Base-by-base conservation (phyloP, 2,888 invertebrate species). In the Hypomecis punctinalis region DNA sequence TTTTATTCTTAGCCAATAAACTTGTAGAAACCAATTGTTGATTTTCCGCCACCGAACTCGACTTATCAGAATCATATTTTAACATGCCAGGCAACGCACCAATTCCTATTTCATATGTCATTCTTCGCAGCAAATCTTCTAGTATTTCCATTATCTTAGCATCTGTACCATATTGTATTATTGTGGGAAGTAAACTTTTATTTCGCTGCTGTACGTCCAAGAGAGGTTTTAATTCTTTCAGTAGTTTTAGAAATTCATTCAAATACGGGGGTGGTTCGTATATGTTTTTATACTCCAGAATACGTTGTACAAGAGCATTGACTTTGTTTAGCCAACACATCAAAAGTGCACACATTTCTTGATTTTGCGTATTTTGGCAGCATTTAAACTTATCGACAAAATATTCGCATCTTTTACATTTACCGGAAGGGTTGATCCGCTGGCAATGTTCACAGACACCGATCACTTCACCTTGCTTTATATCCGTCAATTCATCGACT, bases 361-460 rank as follows among this genome's bases (percentile, higher is more conserved):
- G 68, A 51, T 61, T 53, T 39, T 65, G 65, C n/a, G 72, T 67
- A 6, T 67, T 66, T 61, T 76, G 73, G 11, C 66, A 60, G 5
- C 53, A 61, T n/a, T 77, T 53, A 61, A 77, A 83, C 57, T 77
- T 78, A 39, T 67, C 73, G 1, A 77, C 65, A 11, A 83, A 71
- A 45, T 74, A 77, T 35, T 80, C 74, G 63, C 88, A 88, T 68
- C 78, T 76, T 55, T 75, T 75, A 67, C 88, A 88, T 66, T 79
- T 78, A 13, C 69, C 74, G 5, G 64, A 60, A 3, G 68, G 61
- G 39, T 72, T 79, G 9, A 67, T 62, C 36, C 62, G 62, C 46
- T 78, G 82, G 64, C 86, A 88, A 60, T 82, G 72, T 0, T 79
- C 69, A 56, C 88, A 88, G 37, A 82, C 53, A 0, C 76, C 76